phyloP scores from a whole-genome alignment of 2,888 invertebrate species.

The Aethes cnicana region DNA sequence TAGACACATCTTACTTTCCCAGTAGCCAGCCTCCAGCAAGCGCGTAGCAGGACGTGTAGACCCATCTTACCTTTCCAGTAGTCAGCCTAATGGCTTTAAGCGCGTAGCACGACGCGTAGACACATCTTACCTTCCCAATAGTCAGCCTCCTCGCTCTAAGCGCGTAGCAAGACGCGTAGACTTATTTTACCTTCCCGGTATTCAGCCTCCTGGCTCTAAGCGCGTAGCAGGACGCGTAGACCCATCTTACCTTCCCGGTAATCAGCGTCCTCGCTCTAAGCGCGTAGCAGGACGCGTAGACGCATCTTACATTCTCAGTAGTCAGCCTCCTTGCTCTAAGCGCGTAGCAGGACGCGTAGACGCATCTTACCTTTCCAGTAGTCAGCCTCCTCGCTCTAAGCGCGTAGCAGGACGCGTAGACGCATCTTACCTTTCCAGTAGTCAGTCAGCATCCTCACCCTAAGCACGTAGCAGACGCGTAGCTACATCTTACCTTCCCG shows the following conservation, averaged over 20 bases:
- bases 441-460: constrained; percentile 70
- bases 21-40: no score
- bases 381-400: constrained; percentile 90
- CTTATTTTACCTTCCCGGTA: constrained; percentile 87
- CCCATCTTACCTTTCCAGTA: constrained; percentile 87
- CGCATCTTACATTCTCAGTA: constrained; percentile 85
- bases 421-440: no score
- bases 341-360: constrained; percentile 83
- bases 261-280: constrained; percentile 90
- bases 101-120: constrained; percentile 92
- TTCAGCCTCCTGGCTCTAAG: constrained; percentile 90
- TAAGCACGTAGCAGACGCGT: no score
- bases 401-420: constrained; percentile 92
- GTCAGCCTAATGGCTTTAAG: constrained; percentile 90
- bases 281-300: constrained; percentile 92
- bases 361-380: constrained; percentile 87
- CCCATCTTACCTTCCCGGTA: constrained; percentile 87
- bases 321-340: constrained; percentile 91
- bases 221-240: constrained; percentile 92
- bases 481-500: no score
- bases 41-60: no score
- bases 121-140: constrained; percentile 85
- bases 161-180: constrained; percentile 83
- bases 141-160: constrained; percentile 91
- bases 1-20: no score